Evolutionary conservation across 2,888 invertebrate species (phyloP), one percentile per base, ranked within the genome.

Genomic region (Nectonema munidae): DNA sequence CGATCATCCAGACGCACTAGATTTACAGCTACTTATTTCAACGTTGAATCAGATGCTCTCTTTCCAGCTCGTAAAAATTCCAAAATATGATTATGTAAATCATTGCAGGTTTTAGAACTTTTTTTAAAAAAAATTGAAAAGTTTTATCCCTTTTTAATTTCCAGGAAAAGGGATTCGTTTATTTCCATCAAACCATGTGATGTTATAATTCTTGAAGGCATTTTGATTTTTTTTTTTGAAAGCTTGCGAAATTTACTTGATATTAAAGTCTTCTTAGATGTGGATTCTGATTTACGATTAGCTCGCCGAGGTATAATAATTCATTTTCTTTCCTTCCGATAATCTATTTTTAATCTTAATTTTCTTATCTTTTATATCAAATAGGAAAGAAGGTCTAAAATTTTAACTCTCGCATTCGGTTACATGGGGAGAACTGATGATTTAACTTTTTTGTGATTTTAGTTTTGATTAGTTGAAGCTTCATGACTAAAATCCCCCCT

Each of bases 251-350:
- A 83, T 42, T 61, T 86, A 42, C 95, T 89, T 60, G 77, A 89
- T 56, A 86, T 95, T 81, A 95, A 95, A 57, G 61, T 99, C 28
- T 95, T 95, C 59, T 89, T 95, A 3, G 95, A 95, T 53, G 86
- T 86, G 0, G 89, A 95, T 59, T 83, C 95, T 0, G 95, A 95
- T 54, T 95, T 83, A 1, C 64, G 95, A 50, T 62, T 95, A 16
- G 81, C 86, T 1, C 64, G 89, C 48, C 64, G 89, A 67, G 86
- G 83, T 83, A 54, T 52, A 45, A 44, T 40, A 15, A 41, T 18
- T 5, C 5, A 42, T 43, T n/a, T 17, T 5, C 9, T 39, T 16
- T 9, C 9, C 16, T n/a, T n/a, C 9, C 15, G 11, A 9, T n/a
- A n/a, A 36, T n/a, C n/a, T n/a, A n/a, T n/a, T n/a, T n/a, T n/a